Base-by-base conservation (phyloP, 2,888 invertebrate species). In the Mesochorus sp. region DNA sequence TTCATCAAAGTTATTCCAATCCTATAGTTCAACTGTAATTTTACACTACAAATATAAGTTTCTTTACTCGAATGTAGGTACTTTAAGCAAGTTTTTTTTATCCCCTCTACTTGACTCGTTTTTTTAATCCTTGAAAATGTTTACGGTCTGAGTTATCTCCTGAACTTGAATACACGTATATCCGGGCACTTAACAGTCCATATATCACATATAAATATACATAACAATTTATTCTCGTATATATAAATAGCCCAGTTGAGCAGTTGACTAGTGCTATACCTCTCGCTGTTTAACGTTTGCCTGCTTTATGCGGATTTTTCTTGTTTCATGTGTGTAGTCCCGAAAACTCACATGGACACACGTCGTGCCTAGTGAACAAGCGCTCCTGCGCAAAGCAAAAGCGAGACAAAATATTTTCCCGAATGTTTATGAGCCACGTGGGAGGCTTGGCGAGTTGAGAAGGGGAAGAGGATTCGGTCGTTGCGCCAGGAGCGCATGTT, bases 201-300 rank as follows among this genome's bases (percentile, higher is more conserved):
- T 31, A 39, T 24, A 49, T n/a, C 70, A 61, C 64, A 24, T 28
- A 28, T 70, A 31, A 21, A 37, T 17, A 10, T 37, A 51, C 51
- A 34, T 19, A 37, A n/a, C 53, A 37, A 5, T 49, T 49, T 49
- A 19, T 51, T 21, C 24, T 24, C 37, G n/a, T 57, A 71, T 71
- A 66, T 76, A 61, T 72, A 75, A 72, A 59, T 78, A 72, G 61
- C 47, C 73, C 61, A 79, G 76, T 81, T 80, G 59, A 78, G 78
- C 76, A 80, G 73, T 72, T 67, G 73, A 78, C 80, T 78, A 80
- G 72, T 64, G 71, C 12, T 34, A 34, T 26, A 64, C 67, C 47
- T 34, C 17, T 57, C 26, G 62, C 57, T 73, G 76, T 70, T 78
- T 64, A 74, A 68, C 74, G 59, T 66, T n/a, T 73, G 62, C 77